Conservation (phyloP, 2,888 invertebrate species). For the Agonopterix arenella region DNA sequence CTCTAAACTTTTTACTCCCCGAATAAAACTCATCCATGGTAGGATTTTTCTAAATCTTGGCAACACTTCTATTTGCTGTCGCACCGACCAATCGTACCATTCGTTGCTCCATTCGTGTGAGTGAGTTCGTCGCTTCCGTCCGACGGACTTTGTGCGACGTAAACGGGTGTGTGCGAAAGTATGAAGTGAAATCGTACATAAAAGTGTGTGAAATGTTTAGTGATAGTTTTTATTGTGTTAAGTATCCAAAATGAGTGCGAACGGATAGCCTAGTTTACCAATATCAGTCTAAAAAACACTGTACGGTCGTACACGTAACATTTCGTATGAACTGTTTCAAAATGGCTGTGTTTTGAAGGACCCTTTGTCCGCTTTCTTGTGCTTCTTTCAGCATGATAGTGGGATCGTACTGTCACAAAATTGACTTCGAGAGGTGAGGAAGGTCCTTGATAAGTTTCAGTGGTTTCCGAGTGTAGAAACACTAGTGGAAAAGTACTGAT, state of each 20-base stretch:
- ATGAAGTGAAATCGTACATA: slow-evolving; percentile 73
- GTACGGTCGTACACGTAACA: slow-evolving; percentile 67
- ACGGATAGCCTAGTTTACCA: slow-evolving; percentile 56
- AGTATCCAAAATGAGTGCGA: slow-evolving; percentile 71
- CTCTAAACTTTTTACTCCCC: too few species aligned
- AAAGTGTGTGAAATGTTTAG: slow-evolving; percentile 75
- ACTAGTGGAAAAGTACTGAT: slow-evolving; percentile 64
- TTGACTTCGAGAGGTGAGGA: slow-evolving; percentile 80
- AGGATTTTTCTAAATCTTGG: slow-evolving; percentile 21
- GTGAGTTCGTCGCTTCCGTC: slow-evolving; percentile 60
- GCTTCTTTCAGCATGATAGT: slow-evolving; percentile 83
- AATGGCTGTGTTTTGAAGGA: slow-evolving; percentile 85
- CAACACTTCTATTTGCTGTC: slow-evolving; percentile 31
- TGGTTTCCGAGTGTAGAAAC: slow-evolving; percentile 30
- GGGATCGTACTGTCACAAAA: slow-evolving; percentile 78
- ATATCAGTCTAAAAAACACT: slow-evolving; percentile 41
- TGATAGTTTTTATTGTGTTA: slow-evolving; percentile 70
- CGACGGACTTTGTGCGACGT: slow-evolving; percentile 64
- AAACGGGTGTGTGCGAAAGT: slow-evolving; percentile 74
- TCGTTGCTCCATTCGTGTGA: slow-evolving; percentile 49
- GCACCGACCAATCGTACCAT: slow-evolving; percentile 16
- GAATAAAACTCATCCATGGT: slow-evolving; percentile 9
- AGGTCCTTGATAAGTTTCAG: slow-evolving; percentile 37
- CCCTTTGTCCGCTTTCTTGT: slow-evolving; percentile 79
- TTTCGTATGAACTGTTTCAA: slow-evolving; percentile 76